Evolutionary conservation across 2,888 invertebrate species (phyloP).

Genomic region (Sylvicola cinctus): DNA sequence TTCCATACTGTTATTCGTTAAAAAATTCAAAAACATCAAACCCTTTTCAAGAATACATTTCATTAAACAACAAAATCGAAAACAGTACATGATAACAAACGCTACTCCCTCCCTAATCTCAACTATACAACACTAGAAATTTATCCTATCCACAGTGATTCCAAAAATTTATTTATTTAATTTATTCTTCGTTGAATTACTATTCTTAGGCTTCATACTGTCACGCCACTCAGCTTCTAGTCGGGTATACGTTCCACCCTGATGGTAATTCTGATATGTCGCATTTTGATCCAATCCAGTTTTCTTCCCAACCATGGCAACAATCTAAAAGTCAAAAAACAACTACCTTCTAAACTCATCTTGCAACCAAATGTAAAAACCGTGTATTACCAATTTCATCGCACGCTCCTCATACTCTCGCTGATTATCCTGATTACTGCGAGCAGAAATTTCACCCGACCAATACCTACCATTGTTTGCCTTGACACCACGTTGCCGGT

Average conservation of each 20-base stretch:
- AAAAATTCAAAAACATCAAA: no score
- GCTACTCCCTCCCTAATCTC: no score
- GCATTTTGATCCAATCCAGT: constrained; percentile 17
- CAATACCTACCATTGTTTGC: constrained; percentile 35
- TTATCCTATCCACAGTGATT: no score
- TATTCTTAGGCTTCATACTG: constrained; percentile 14
- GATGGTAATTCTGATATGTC: constrained; percentile 11
- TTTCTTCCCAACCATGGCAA: constrained; percentile 19
- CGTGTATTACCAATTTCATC: constrained; percentile 29
- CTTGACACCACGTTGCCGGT: background rate
- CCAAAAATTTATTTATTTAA: no score
- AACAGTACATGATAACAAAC: no score
- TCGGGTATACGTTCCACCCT: constrained; percentile 54
- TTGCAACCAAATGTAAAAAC: constrained; percentile 7
- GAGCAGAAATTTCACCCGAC: constrained; percentile 53
- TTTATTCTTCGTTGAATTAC: background rate
- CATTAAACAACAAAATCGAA: no score
- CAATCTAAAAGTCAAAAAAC: no score
- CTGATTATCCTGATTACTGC: constrained; percentile 77
- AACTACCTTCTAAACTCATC: background rate
- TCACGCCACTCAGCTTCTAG: constrained; percentile 64
- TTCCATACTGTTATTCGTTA: no score
- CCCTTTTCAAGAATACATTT: no score
- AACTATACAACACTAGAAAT: no score
- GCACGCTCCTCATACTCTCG: constrained; percentile 63